Percentiles rank a stretch among this genome's conserved stretches.
phyloP scores from a whole-genome alignment of 2,797 vertebrate genomes.

The Alectoris magna region DNA sequence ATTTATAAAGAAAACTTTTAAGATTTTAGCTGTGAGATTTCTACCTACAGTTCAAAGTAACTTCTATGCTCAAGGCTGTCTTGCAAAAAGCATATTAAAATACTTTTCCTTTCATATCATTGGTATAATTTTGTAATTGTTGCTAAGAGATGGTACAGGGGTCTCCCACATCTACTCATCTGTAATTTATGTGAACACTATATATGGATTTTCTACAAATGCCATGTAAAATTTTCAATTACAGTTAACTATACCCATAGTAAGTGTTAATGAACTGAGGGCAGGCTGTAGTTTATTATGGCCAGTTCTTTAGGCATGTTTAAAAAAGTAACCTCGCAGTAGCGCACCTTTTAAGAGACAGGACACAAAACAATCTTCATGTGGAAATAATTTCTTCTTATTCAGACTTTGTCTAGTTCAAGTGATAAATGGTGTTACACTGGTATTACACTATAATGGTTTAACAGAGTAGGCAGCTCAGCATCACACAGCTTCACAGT shows the following conservation, averaged over 20 bases:
- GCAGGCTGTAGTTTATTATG: background rate
- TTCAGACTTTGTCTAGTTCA: background rate
- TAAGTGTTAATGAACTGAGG: background rate
- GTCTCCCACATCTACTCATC: background rate
- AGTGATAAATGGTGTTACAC: background rate
- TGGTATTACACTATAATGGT: background rate
- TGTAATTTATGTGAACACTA: background rate
- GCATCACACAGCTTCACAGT: background rate
- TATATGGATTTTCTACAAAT: background rate
- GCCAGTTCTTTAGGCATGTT: background rate
- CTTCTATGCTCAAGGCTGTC: background rate
- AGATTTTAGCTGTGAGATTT: background rate
- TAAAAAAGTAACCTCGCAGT: background rate
- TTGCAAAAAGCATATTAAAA: background rate
- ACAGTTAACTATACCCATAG: background rate
- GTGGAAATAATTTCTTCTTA: background rate
- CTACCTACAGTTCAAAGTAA: background rate
- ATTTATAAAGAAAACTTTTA: background rate
- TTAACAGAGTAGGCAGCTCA: background rate
- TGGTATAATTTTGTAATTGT: background rate
- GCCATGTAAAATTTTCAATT: background rate
- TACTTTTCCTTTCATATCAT: background rate
- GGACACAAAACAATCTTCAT: background rate
- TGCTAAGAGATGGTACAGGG: background rate
- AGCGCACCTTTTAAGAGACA: background rate